Evolutionary conservation across 2,113 vertebrate species (phyloP), one percentile per base, ranked within the genome.

Genomic region (Gorsachius goisagi): DNA sequence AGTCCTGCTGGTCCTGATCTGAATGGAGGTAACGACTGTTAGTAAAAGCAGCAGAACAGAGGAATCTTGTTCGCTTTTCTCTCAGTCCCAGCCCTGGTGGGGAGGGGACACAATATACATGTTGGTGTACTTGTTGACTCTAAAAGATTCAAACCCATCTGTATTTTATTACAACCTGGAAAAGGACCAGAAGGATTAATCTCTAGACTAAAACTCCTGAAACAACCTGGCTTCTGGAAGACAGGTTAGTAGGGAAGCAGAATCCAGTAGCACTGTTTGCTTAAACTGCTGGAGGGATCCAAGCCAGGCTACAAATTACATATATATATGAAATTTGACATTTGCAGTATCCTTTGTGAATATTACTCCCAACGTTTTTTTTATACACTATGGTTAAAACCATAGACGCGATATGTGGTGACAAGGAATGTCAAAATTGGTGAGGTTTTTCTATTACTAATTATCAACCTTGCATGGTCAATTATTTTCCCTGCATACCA

Each of bases 401-500:
- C 27, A 33, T 28, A 83, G 56, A 55, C 27, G 52, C 1, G 5
- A 63, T 93, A 47, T 32, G 12, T 12, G n/a, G 53, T 86, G 23
- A 67, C 91, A 30, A 89, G 49, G 30, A 92, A 41, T 50, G 66
- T 75, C 80, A 89, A 37, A 89, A 76, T 62, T 7, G 0, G 67
- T 74, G 67, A 12, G 30, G 41, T 23, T 93, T 92, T 91, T 74
- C 71, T 45, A 3, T 83, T 76, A 59, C 87, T 91, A 93, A 93
- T 76, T 95, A 80, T 71, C 72, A 50, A 1, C 17, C 72, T 79
- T 83, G 55, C 55, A 41, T 12, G 71, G 53, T 62, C 63, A 90
- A 8, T 86, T 94, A 85, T 95, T 97, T 93, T 85, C 58, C n/a
- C 75, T 90, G 88, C 22, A 59, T 93, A 84, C 81, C 39, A 22